Evolutionary conservation across 2,797 vertebrate genomes (phyloP), one percentile per base, ranked within the genome.

Genomic region (Hirundo rustica): DNA sequence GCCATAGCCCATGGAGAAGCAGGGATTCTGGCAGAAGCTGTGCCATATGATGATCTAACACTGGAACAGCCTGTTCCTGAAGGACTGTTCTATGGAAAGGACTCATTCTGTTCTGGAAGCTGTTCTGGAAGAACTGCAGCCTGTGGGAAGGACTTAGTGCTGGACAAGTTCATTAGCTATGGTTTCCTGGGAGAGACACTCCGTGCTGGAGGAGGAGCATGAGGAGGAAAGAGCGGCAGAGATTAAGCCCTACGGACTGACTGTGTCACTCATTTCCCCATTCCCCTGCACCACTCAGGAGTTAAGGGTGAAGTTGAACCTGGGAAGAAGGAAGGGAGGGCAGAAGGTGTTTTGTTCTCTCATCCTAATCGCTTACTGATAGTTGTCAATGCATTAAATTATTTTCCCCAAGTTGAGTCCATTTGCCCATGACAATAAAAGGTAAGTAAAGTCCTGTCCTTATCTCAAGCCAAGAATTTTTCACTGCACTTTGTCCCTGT

Each of bases 31-130:
- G 5, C 7, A 50, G 62, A 62, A 70, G 6, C 20, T 38, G 42
- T 50, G 44, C 10, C 22, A 5, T 47, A 23, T 51, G 34, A 7
- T 3, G 4, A 9, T n/a, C 5, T 5, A 60, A 57, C 0, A 0
- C 10, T 72, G 50, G 5, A 80, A 5, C 4, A 45, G 4, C 32
- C 12, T 23, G 11, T 5, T 84, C 34, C 60, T 84, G 32, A 45
- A 67, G 25, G 29, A 66, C 27, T 72, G 26, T 6, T 22, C 27
- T 16, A 1, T 10, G 11, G 26, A 25, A 66, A 42, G 16, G 13
- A 38, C 5, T 9, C 11, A 16, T 0, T 1, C 20, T 42, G 42
- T 38, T 38, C 38, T 38, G 38, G 38, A 30, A 74, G 23, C 30
- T 3, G 1, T 27, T 54, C 13, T 23, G 60, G 50, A 55, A 68